phyloP scores from a whole-genome alignment of 2,797 vertebrate species.

The Percopsis omiscomaycus region DNA sequence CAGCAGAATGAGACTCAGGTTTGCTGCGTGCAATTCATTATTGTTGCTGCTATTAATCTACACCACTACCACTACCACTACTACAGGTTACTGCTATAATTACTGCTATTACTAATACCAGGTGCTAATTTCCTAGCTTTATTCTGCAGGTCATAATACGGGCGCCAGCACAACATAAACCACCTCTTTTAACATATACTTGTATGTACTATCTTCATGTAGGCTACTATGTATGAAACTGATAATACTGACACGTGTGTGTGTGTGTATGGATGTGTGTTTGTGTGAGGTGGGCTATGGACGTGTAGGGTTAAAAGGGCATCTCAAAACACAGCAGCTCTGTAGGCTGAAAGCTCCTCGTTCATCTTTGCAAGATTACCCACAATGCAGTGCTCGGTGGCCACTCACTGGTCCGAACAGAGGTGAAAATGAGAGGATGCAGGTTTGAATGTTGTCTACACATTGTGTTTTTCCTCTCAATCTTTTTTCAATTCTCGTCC shows the following conservation, averaged over 20 bases:
- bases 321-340: conserved; percentile 69
- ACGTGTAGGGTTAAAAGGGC: conserved; percentile 39
- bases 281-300: conserved; percentile 8
- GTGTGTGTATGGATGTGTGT: conserved; percentile 5
- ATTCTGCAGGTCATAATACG: conserved; percentile 62
- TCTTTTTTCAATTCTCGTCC: conserved; percentile 34
- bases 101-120: conserved; percentile 60
- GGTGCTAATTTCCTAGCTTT: conserved; percentile 69
- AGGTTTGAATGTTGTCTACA: conserved; percentile 40
- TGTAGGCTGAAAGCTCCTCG: conserved; percentile 48
- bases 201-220: conserved; percentile 43
- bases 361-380: conserved; percentile 57
- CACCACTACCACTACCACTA: conserved; percentile 48
- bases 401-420: conserved; percentile 12
- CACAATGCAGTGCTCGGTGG: conserved; percentile 55
- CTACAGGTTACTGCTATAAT: conserved; percentile 30
- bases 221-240: conserved; percentile 8
- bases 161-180: conserved; percentile 56
- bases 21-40: conserved; percentile 69
- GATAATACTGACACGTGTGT: neutral
- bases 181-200: conserved; percentile 26
- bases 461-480: conserved; percentile 23
- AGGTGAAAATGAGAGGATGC: conserved; percentile 53
- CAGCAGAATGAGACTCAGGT: conserved; percentile 74
- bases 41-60: conserved; percentile 71